Base-by-base conservation (phyloP, 2,888 invertebrate species). In the Chaetoderma sp. region DNA sequence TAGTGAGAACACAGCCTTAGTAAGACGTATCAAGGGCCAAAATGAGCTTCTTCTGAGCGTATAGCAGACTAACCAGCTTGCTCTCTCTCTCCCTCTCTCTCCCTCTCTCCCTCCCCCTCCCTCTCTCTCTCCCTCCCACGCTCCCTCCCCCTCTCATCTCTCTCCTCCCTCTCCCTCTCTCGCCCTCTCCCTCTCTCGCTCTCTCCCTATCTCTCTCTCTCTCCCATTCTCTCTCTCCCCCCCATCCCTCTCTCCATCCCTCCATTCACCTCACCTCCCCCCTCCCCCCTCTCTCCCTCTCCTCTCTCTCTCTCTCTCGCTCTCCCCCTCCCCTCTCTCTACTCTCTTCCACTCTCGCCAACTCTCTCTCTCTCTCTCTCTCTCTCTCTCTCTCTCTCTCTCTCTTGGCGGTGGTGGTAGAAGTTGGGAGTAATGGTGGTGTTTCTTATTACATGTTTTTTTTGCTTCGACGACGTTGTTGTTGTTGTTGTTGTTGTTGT, bases 301-400 rank as follows among this genome's bases (percentile, higher is more conserved):
- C n/a, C n/a, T 52, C 27, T 54, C 21, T 39, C 44, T 57, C 21
- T 61, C 49, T n/a, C n/a, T n/a, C n/a, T n/a, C n/a, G n/a, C n/a
- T n/a, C n/a, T n/a, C n/a, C n/a, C n/a, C n/a, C n/a, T n/a, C n/a
- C n/a, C n/a, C n/a, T n/a, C n/a, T n/a, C n/a, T n/a, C n/a, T n/a
- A n/a, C n/a, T n/a, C n/a, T n/a, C n/a, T n/a, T n/a, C n/a, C n/a
- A n/a, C n/a, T n/a, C n/a, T n/a, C n/a, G n/a, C n/a, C n/a, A n/a
- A n/a, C n/a, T n/a, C n/a, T n/a, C n/a, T n/a, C n/a, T n/a, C n/a
- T n/a, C n/a, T n/a, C n/a, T n/a, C n/a, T 44, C 32, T 58, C 23
- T 44, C 36, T 58, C n/a, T 52, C 27, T 62, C 32, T 55, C 21
- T 61, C n/a, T n/a, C n/a, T n/a, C n/a, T n/a, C n/a, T n/a, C n/a